Evolutionary conservation across 2,797 vertebrate species (phyloP), one percentile per base, ranked within the genome.

Genomic region (Chaetodon trifasciatus): DNA sequence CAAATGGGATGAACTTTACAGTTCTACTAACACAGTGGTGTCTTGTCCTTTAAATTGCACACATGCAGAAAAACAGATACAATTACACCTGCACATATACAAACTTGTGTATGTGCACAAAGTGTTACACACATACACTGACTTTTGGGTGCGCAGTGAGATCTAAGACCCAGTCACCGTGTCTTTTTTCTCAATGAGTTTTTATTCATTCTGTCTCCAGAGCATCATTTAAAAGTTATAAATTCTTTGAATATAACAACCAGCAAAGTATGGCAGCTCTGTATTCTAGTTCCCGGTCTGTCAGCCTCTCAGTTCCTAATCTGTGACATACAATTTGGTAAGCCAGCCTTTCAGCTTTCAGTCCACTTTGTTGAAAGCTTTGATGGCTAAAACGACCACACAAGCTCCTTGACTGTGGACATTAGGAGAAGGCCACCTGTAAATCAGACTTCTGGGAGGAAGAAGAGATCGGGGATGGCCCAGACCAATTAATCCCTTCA

Each of bases 1-100:
- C 82, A 85, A 87, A 93, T 91, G 55, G 63, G 80, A 86, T 92
- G 63, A 76, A 80, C 88, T 92, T 88, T 78, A 81, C 74, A 81
- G 65, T 81, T 76, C 40, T 86, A 52, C 93, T 84, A 86, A 90
- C 75, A 77, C 21, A 28, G 64, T 70, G 52, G 67, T 62, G 19
- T 53, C 81, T 80, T 81, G 47, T 35, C 50, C 76, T 78, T 80
- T 49, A 73, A 73, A 71, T 57, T 53, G 70, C 64, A 55, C 37
- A 50, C 35, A 35, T 16, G 17, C 55, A 58, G 46, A 60, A 44
- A 24, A 6, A 0, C 16, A 35, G 5, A 57, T 28, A 23, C 35
- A 9, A 19, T 57, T 19, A 24, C 32, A 3, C 5, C 13, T 44
- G 11, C 19, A 73, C 46, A 65, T 16, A 42, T 17, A 12, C 3